A percentile compares a stretch with the other conserved stretches of the same genome.
Conservation (phyloP, 2,113 vertebrate species). For the Bos javanicus region DNA sequence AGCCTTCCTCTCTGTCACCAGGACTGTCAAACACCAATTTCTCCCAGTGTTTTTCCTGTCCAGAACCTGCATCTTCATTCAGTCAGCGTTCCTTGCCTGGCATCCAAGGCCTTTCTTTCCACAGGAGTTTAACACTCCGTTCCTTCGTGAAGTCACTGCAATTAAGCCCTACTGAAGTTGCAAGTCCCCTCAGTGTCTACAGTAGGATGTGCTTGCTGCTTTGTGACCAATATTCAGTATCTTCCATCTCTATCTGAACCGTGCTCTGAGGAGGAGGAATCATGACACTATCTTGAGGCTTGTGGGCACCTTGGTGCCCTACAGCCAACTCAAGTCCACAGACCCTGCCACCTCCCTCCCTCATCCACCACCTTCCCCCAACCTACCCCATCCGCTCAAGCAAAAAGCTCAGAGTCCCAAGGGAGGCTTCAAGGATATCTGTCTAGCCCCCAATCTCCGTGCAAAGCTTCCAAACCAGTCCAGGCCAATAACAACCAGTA, state of each 20-base stretch:
- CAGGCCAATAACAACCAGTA: background rate
- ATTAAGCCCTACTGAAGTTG: background rate
- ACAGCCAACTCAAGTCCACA: background rate
- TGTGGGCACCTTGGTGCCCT: background rate
- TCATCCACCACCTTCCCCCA: background rate
- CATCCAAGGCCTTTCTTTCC: background rate
- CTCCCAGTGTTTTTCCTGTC: too few relatives aligned
- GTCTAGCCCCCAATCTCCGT: background rate
- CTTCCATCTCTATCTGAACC: too few relatives aligned
- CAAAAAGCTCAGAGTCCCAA: background rate
- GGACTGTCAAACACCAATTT: background rate
- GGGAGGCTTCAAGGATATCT: background rate
- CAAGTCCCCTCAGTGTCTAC: background rate
- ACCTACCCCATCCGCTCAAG: background rate
- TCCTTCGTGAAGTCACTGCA: background rate
- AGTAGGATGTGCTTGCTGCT: too few relatives aligned
- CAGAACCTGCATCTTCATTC: background rate
- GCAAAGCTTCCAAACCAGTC: background rate
- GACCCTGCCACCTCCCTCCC: background rate
- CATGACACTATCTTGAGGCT: background rate
- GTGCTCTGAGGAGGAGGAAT: background rate
- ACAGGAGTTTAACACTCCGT: background rate
- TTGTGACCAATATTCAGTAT: fast-evolving
- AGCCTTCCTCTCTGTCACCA: background rate
- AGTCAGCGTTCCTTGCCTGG: background rate